Percentiles rank a stretch among this genome's conserved stretches.
phyloP scores from a whole-genome alignment of 2,888 invertebrate genomes.

The Drosophila sordidula region DNA sequence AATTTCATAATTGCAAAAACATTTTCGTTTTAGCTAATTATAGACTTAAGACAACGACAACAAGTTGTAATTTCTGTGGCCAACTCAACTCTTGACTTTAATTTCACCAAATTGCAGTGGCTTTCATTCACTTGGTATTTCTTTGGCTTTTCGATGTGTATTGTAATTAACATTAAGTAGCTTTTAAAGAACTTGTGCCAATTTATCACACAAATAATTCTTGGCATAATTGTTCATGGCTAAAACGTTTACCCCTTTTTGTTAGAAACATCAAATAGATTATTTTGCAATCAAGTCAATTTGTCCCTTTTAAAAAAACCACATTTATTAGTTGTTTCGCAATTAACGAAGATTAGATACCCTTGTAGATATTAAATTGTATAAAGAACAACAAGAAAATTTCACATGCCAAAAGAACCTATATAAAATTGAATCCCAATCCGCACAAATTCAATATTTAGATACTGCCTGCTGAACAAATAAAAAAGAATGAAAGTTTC shows the following conservation, averaged over 20 bases:
- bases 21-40: slow-evolving; percentile 62
- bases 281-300: neutral
- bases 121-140: slow-evolving; percentile 1
- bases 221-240: neutral
- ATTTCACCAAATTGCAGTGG: slow-evolving; percentile 13
- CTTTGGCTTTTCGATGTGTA: neutral
- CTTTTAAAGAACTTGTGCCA: too few relatives aligned
- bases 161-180: neutral
- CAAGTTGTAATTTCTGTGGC: slow-evolving; percentile 34
- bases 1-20: slow-evolving; percentile 57
- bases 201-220: too few relatives aligned
- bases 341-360: neutral
- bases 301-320: neutral
- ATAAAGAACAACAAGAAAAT: too few relatives aligned
- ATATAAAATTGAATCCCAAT: too few relatives aligned
- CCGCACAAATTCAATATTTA: too few relatives aligned
- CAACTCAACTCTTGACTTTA: slow-evolving; percentile 7
- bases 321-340: neutral
- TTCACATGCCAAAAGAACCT: too few relatives aligned
- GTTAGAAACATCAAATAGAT: neutral
- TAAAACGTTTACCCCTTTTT: neutral
- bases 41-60: slow-evolving; percentile 44
- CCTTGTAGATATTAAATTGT: neutral
- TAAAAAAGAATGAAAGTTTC: too few relatives aligned
- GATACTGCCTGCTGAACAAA: too few relatives aligned